Evolutionary conservation across 2,797 vertebrate genomes (phyloP).

Genomic region (Hoplostethus mediterraneus): DNA sequence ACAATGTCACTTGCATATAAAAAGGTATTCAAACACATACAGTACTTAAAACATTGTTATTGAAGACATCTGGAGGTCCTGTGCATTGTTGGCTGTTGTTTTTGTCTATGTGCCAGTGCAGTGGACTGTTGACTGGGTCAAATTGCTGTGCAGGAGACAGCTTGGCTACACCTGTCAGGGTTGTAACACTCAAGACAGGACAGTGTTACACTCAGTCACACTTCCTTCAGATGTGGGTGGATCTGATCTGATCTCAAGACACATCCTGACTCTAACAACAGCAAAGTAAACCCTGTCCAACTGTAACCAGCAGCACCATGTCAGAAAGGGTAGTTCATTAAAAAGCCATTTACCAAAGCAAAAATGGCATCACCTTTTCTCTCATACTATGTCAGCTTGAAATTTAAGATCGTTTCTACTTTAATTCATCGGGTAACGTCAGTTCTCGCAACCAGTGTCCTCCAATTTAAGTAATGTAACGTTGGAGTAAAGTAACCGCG

Average conservation of each 20-base stretch:
- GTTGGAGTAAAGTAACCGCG: no score
- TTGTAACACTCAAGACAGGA: constrained; percentile 23
- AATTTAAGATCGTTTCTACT: no score
- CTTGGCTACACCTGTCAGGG: constrained; percentile 41
- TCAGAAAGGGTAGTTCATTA: neutral
- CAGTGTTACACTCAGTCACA: constrained; percentile 27
- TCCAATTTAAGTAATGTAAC: no score
- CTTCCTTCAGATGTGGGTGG: constrained; percentile 22
- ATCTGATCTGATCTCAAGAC: neutral
- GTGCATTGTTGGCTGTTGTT: neutral
- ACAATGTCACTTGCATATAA: no score
- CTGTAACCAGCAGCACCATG: no score
- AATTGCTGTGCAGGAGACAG: constrained; percentile 44
- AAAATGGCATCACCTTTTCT: neutral
- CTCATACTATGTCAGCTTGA: neutral
- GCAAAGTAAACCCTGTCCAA: neutral
- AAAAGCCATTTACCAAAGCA: neutral
- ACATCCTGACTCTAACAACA: neutral
- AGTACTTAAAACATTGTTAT: neutral
- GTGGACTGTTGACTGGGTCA: constrained; percentile 48
- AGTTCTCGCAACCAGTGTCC: no score
- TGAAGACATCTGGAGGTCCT: neutral
- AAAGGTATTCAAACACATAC: no score
- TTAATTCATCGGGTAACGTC: no score
- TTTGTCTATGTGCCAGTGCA: constrained; percentile 8